Evolutionary conservation across 2,888 invertebrate species (phyloP), one percentile per base, ranked within the genome.

Genomic region (Adela reaumurella): DNA sequence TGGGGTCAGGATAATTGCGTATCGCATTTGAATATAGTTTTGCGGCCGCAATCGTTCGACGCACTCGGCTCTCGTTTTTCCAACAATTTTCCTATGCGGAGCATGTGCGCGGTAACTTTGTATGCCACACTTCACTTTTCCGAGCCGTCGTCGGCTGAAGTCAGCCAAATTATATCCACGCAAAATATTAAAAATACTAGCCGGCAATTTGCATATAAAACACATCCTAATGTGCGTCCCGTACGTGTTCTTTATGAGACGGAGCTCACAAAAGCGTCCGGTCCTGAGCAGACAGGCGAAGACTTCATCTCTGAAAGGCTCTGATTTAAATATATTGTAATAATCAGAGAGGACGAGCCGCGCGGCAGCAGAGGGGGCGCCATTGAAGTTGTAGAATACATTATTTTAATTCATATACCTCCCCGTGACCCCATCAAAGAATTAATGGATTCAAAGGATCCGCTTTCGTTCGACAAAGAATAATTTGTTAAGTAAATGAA

Each of bases 401-500:
- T 77, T 77, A 78, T 77, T 74, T 77, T 76, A 77, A 78, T 76
- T 76, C 67, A 70, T 67, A 72, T 71, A 76, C 74, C 76, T 76
- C 74, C 74, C 73, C 73, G 74, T 73, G 77, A 76, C 73, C 76
- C 76, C 72, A 68, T 74, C 74, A 67, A 60, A 59, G 70, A 69
- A 76, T 78, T 76, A 77, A 78, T 77, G 77, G 74, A 77, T 76
- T 76, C 77, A 77, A 76, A 78, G 71, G 68, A 71, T 70, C 69
- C 76, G 72, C 72, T 74, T 74, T 74, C 76, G 76, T 71, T 72
- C 67, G 66, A 76, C 76, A 77, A 77, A 77, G 77, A 77, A 77
- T 78, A 76, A 78, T 77, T 77, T 77, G 72, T 70, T 77, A 78
- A 78, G 77, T 78, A 77, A 78, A 78, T 78, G 76, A 76, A 74